Evolutionary conservation across 2,113 vertebrate genomes (phyloP).

Genomic region (Corythornis cristatus): DNA sequence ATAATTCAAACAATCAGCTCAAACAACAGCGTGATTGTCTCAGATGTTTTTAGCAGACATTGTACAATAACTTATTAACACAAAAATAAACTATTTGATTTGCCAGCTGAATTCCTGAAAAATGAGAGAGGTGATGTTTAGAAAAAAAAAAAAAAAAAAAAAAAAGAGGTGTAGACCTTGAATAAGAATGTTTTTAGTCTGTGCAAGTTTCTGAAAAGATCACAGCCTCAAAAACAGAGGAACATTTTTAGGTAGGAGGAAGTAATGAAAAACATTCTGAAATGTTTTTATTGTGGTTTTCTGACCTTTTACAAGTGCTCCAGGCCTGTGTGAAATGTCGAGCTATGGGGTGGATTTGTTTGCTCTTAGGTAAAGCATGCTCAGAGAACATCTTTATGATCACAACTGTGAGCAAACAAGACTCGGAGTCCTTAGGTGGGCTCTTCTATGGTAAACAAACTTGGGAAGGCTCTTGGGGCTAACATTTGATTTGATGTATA

Average conservation of each 20-base stretch:
- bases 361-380: background rate
- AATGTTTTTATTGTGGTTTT: slow-evolving; percentile 34
- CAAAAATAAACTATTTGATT: background rate
- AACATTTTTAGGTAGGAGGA: slow-evolving; percentile 27
- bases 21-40: background rate
- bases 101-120: background rate
- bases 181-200: background rate
- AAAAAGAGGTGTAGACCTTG: background rate
- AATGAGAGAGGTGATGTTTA: background rate
- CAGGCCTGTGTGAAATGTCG: background rate
- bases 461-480: background rate
- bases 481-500: background rate
- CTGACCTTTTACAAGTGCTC: slow-evolving; percentile 13
- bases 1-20: background rate
- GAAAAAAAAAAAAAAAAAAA: background rate
- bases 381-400: background rate
- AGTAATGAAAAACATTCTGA: slow-evolving; percentile 32
- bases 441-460: background rate
- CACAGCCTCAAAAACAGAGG: background rate
- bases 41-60: background rate
- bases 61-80: background rate
- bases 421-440: background rate
- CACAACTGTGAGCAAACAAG: background rate
- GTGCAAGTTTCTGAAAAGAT: background rate
- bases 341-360: background rate